Base-by-base conservation (phyloP, 2,888 invertebrate genomes). In the Lycia hirtaria region DNA sequence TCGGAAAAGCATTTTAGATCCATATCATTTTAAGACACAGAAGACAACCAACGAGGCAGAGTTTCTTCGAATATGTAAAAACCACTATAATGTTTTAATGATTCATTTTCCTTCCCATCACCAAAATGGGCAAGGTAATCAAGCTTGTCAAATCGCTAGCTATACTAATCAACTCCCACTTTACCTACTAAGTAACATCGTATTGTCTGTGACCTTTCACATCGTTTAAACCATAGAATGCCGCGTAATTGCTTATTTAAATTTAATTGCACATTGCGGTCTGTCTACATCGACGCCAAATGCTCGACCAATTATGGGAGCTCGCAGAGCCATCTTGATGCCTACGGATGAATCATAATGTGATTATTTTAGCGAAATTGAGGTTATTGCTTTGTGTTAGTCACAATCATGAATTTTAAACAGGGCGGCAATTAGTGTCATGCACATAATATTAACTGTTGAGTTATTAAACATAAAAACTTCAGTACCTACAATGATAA, bases 221-320 rank as follows among this genome's bases (percentile, higher is more conserved):
- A 30, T 47, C 33, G n/a, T 17, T 24, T 17, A 15, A 32, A 35
- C 47, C 7, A 15, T 37, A 38, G 49, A 50, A 50, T 35, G n/a
- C 49, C 53, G 14, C 28, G 50, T 54, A 54, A 60, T 50, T 49
- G 51, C 52, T 30, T 52, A 60, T 61, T 65, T 53, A 47, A 56
- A 54, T 55, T 47, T 60, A 58, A 65, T 65, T 64, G 65, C 62
- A 52, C 37, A 50, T 57, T 58, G 65, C 56, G 45, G 56, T 45
- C 56, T 56, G 50, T 48, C 49, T 45, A 41, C 43, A 47, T 58
- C 47, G 58, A 62, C 56, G 56, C 48, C 57, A 53, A 64, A 64
- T 56, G 64, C 57, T 64, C 58, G 45, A 19, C 64, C 58, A 65
- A 62, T 54, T 58, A 49, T 50, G 54, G 53, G 51, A 33, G 38